Evolutionary conservation across 2,113 vertebrate species (phyloP), one percentile per base, ranked within the genome.

Genomic region (Chaenocephalus aceratus): DNA sequence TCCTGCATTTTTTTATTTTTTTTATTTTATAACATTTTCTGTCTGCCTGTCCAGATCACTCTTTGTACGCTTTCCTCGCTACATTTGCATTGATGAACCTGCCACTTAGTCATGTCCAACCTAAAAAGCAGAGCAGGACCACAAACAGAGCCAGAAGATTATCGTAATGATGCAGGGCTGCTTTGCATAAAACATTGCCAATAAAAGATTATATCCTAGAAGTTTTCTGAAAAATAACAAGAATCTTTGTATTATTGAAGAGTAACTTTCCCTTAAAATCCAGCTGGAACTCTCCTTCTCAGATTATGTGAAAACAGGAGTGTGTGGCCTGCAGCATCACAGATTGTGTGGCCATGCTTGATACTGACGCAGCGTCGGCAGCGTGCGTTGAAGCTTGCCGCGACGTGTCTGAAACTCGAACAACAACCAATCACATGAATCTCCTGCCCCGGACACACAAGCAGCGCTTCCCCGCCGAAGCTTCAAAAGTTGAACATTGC

Each of bases 1-100:
- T 60, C 44, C 65, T 67, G 48, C 49, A 73, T 86, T 58, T 61
- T 66, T 85, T 80, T 81, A 66, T 84, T 77, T 72, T 63, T 57
- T n/a, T n/a, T n/a, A n/a, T n/a, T n/a, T n/a, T n/a, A n/a, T 64
- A 21, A 21, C 21, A 21, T 21, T 21, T 21, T 21, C 21, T 21
- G 21, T 21, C 21, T 70, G 52, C 45, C 60, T 54, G 56, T 74
- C 62, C 30, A 1, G 49, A 58, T 44, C n/a, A 0, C 5, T 18
- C 44, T 11, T 56, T 51, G 4, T 44, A 61, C 2, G 0, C 13
- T 30, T 78, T n/a, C 16, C 8, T 72, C 44, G 69, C 44, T 11
- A 52, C 74, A 75, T 15, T 52, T 16, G 12, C 45, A 76, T 62
- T 36, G 12, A 69, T 77, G 56, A 54, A 70, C 12, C 30, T 30